phyloP scores from a whole-genome alignment of 2,888 invertebrate species.

The Agrypnus murinus region DNA sequence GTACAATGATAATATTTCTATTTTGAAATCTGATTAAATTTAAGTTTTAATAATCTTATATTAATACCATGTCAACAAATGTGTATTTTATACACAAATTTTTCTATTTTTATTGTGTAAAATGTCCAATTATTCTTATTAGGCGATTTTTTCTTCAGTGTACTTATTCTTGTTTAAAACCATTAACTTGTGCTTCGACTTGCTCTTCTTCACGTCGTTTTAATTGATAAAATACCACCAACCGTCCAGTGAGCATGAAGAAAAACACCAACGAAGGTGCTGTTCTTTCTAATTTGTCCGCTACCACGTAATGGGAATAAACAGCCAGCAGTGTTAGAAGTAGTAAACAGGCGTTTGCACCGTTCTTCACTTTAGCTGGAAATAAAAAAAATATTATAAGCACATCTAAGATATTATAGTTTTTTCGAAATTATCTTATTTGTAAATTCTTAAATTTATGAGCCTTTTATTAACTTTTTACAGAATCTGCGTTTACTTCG shows the following conservation, averaged over 20 bases:
- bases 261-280: slow-evolving; percentile 94
- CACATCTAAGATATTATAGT: too few relatives aligned
- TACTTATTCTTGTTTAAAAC: slow-evolving; percentile 69
- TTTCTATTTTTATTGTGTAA: too few relatives aligned
- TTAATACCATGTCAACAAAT: too few relatives aligned
- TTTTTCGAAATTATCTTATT: too few relatives aligned
- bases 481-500: too few relatives aligned
- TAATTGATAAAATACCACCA: slow-evolving; percentile 87
- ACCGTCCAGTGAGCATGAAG: slow-evolving; percentile 91
- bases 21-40: background rate
- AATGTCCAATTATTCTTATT: too few relatives aligned
- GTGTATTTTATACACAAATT: too few relatives aligned
- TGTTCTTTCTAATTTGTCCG: slow-evolving; percentile 92
- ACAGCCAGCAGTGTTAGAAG: slow-evolving; percentile 91
- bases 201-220: slow-evolving; percentile 70
- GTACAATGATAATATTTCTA: background rate
- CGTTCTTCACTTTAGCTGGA: slow-evolving; percentile 91
- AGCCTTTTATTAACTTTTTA: too few relatives aligned
- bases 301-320: slow-evolving; percentile 94
- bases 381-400: background rate
- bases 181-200: slow-evolving; percentile 63
- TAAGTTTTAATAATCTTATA: background rate
- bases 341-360: slow-evolving; percentile 89
- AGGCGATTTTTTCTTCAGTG: background rate
- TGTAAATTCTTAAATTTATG: too few relatives aligned